Conservation (phyloP, 2,113 vertebrate genomes). For the Caloenas nicobarica region DNA sequence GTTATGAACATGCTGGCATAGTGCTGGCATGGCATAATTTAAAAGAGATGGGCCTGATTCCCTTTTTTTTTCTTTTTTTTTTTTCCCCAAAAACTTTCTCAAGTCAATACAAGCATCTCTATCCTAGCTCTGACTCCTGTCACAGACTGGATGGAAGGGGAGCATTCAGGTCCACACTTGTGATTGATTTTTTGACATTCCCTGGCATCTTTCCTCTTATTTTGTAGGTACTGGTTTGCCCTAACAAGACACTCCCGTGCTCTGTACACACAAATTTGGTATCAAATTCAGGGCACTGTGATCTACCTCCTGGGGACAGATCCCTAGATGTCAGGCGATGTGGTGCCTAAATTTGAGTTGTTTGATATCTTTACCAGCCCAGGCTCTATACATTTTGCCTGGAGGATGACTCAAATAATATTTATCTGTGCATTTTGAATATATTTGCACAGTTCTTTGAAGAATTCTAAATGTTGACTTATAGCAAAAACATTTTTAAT, state of each 20-base stretch:
- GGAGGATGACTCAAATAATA: neutral
- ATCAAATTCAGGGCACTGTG: neutral
- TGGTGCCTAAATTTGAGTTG: neutral
- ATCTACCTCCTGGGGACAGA: neutral
- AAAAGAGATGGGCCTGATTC: neutral
- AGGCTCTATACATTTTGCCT: neutral
- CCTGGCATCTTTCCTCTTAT: neutral
- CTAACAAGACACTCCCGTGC: neutral
- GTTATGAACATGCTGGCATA: neutral
- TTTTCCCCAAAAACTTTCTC: no score
- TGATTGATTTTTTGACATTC: neutral
- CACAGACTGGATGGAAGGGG: neutral
- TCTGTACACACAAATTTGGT: neutral
- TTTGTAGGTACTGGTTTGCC: neutral
- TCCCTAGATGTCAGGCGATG: neutral
- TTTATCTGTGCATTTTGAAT: neutral
- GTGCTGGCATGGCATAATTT: neutral
- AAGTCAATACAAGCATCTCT: neutral
- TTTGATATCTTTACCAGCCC: neutral
- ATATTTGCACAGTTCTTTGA: neutral
- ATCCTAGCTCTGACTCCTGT: neutral
- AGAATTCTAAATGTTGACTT: neutral
- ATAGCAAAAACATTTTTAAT: slow-evolving; percentile 4
- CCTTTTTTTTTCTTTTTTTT: no score
- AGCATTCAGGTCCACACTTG: neutral